phyloP scores from a whole-genome alignment of 2,888 invertebrate species.

The Xestia xanthographa region DNA sequence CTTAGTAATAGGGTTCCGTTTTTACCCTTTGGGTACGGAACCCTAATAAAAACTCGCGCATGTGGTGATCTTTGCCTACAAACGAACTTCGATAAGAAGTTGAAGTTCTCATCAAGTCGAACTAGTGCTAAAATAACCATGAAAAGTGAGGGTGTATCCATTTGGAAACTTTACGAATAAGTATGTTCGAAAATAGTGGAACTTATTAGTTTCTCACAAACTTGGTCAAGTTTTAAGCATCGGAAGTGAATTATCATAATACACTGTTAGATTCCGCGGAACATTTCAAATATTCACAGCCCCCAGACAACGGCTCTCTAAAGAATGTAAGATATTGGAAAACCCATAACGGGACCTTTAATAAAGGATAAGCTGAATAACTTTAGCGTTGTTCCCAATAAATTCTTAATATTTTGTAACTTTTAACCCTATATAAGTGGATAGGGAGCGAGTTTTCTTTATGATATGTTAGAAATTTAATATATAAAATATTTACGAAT shows the following conservation, averaged over 20 bases:
- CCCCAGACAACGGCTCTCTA: slow-evolving; percentile 73
- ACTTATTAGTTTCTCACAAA: neutral
- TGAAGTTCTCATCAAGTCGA: neutral
- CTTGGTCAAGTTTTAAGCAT: slow-evolving; percentile 42
- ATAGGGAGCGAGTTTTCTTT: slow-evolving; percentile 24
- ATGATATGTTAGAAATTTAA: slow-evolving; percentile 34
- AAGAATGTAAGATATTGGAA: slow-evolving; percentile 82
- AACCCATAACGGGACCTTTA: slow-evolving; percentile 78
- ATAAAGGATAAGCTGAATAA: slow-evolving; percentile 79
- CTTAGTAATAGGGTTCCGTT: too few relatives aligned
- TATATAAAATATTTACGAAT: slow-evolving; percentile 8
- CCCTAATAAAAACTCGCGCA: neutral
- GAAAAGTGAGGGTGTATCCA: neutral
- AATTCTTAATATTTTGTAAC: slow-evolving; percentile 67
- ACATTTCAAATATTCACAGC: slow-evolving; percentile 76
- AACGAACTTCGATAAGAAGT: neutral
- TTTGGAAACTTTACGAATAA: neutral
- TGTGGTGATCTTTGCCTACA: neutral
- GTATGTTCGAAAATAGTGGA: neutral
- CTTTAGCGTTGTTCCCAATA: slow-evolving; percentile 74
- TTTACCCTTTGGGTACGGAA: too few relatives aligned
- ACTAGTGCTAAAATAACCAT: neutral
- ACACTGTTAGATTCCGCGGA: slow-evolving; percentile 70
- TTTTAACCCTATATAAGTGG: slow-evolving; percentile 40
- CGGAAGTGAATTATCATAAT: slow-evolving; percentile 70